phyloP scores from a whole-genome alignment of 2,113 vertebrate genomes.

The Aphyosemion australe region DNA sequence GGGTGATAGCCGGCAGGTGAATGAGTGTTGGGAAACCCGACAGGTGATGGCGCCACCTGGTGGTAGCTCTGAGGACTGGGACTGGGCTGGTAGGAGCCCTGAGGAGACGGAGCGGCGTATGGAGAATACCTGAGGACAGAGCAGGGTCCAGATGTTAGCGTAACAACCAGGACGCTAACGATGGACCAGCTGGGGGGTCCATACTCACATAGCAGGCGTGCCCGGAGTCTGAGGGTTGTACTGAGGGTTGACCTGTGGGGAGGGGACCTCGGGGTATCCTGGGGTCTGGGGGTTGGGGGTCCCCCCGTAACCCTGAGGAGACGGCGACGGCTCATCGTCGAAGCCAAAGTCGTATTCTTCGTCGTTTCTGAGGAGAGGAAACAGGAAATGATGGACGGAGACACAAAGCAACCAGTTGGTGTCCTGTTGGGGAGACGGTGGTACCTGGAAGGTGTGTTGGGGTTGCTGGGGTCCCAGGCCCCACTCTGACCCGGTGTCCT shows the following conservation, averaged over 20 bases:
- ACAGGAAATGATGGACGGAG: not conserved
- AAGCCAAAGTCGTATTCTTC: conserved; percentile 93
- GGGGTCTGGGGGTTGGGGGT: conserved; percentile 95
- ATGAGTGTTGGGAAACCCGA: conserved; percentile 94
- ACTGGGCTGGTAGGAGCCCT: conserved; percentile 94
- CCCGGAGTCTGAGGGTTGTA: conserved; percentile 95
- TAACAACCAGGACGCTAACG: no score
- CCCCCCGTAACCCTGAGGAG: conserved; percentile 91
- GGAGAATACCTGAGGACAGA: conserved; percentile 84
- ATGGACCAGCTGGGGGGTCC: no score
- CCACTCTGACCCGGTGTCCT: conserved; percentile 93
- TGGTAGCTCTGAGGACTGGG: conserved; percentile 95
- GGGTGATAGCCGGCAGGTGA: conserved; percentile 95
- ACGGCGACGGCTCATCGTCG: conserved; percentile 91
- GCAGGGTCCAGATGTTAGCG: no score
- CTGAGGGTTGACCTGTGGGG: conserved; percentile 92
- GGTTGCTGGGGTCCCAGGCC: conserved; percentile 94
- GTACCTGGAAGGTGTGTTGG: conserved; percentile 92
- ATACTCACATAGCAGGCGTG: conserved; percentile 92
- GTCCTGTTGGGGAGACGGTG: not conserved
- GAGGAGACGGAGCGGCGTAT: conserved; percentile 89
- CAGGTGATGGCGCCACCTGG: conserved; percentile 91
- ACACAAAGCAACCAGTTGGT: not conserved
- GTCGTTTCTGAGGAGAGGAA: conserved; percentile 78
- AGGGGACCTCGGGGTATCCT: conserved; percentile 92